Evolutionary conservation across 2,888 invertebrate species (phyloP), one percentile per base, ranked within the genome.

Genomic region (Phanerotoma sp.): DNA sequence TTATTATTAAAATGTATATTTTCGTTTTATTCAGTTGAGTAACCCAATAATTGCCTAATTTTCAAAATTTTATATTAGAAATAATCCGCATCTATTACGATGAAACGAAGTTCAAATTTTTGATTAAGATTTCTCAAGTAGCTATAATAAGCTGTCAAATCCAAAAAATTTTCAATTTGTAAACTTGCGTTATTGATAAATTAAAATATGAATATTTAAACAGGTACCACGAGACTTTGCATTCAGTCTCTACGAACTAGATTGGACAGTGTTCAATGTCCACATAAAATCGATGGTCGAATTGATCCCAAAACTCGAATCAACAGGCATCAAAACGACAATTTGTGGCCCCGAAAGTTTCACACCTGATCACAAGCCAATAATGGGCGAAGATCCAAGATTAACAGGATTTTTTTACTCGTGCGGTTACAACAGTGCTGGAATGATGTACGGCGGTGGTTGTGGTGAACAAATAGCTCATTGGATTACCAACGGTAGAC

Each of bases 291-390:
- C 85, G 48, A 91, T 92, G 1, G 79, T 85, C 0, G 83, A 86
- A 48, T 74, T 95, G 9, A 86, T 91, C 55, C 94, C 95, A 0
- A 81, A 83, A 57, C 83, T 94, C 58, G 84, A 83, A 25, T 81
- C 82, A 6, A 83, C 87, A 5, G 94, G 94, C 4, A 85, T 95
- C 16, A 93, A 89, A 74, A 87, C 89, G 33, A 92, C 92, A 0
- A 86, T 94, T 2, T 95, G 93, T 70, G 95, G 95, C 0, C 93
- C 93, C 0, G 94, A 96, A 74, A 89, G 91, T 2, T 96, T 95
- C 73, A 95, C 95, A 0, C 92, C 94, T 0, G 95, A 96, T 74
- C 93, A 94, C 71, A 93, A 86, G 66, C 93, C 95, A 0, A 72
- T 95, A 28, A 80, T 95, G 80, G 95, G 94, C 65, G 79, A 79